Base-by-base conservation (phyloP, 2,888 invertebrate species). In the Abrostola tripartita region DNA sequence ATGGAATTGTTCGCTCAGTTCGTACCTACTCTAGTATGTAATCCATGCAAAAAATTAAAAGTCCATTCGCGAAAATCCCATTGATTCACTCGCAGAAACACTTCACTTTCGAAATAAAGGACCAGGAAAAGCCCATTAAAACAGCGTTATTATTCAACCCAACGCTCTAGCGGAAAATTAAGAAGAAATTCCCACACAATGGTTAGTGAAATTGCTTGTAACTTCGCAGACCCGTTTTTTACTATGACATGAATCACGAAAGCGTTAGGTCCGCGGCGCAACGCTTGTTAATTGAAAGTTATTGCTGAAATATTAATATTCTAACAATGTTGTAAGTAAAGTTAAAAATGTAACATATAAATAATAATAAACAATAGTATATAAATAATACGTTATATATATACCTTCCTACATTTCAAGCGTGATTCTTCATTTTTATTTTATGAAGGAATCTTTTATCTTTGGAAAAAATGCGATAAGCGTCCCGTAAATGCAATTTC, bases 101-200 rank as follows among this genome's bases (percentile, higher is more conserved):
- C 78, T 81, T 81, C 80, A 78, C 77, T 81, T 76, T 78, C 76
- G 78, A 85, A 89, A 87, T 87, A 87, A 90, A 89, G 82, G 82
- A 83, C 82, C 83, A 83, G 86, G 81, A 83, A 87, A 85, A 83
- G 81, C 82, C 87, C 85, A 88, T 90, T 89, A 89, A 87, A 88
- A 85, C 81, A 74, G 75, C 84, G 81, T 87, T 89, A 88, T 89
- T 88, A 89, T 90, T 90, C 88, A 88, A 83, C 81, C 75, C 85
- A 72, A 84, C 85, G 83, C 79, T 84, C 83, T 75, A 82, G 83
- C 90, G 90, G 90, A 91, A 92, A 92, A 92, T 92, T 91, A 91
- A 90, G 88, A 88, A 88, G 86, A 88, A 88, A 81, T 84, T 81
- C 81, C 75, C 83, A 84, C 84, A 89, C 88, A 89, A 89, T 88